phyloP scores from a whole-genome alignment of 1,140 invertebrate species.

The Aphaenogaster rudis region DNA sequence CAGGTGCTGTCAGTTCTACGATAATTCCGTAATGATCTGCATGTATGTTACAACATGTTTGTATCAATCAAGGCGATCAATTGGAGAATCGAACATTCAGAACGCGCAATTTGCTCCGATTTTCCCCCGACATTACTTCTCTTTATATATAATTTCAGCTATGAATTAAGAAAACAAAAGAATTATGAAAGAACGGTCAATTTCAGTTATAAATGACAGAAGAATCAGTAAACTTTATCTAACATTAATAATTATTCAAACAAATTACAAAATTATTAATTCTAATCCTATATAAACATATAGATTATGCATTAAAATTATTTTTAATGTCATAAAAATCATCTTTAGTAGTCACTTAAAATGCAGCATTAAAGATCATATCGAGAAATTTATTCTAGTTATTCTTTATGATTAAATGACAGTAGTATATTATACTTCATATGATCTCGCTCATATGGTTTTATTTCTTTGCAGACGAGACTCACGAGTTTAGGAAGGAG shows the following conservation, averaged over 20 bases:
- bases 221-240: not conserved
- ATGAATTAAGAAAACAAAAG: not conserved
- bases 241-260: conserved; percentile 4
- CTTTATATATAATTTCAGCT: not conserved
- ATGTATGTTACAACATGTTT: not conserved
- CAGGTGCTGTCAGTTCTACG: not conserved
- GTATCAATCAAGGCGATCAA: conserved; percentile 11
- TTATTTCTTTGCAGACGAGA: not conserved
- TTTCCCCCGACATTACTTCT: not conserved
- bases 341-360: conserved; percentile 2
- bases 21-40: conserved; percentile 15
- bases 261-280: not conserved
- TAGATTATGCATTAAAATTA: conserved; percentile 3
- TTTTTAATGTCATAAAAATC: not conserved
- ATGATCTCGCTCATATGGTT: not conserved
- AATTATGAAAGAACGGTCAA: not conserved
- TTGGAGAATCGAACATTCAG: conserved; percentile 2
- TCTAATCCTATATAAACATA: not conserved
- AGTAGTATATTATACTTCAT: not conserved
- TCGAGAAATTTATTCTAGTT: not conserved
- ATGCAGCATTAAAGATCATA: not conserved
- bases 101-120: not conserved
- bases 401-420: conserved; percentile 13
- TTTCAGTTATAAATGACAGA: not conserved
- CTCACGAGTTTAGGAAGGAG: not conserved